Evolutionary conservation across 2,113 vertebrate genomes (phyloP).

Genomic region (Forbesichthys agassizii): DNA sequence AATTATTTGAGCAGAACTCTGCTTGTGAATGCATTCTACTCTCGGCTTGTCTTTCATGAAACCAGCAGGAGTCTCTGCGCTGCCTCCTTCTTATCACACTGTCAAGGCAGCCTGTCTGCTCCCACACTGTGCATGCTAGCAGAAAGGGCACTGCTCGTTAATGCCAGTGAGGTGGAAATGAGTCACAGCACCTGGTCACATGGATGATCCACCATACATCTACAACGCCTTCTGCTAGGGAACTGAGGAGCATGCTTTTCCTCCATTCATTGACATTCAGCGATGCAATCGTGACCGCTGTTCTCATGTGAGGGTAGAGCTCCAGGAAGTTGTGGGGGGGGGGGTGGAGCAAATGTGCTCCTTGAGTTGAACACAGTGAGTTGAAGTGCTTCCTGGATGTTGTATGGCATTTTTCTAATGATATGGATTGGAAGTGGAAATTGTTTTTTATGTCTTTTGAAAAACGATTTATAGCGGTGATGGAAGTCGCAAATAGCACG

Average conservation of each 20-base stretch:
- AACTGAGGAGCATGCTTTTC: slow-evolving; percentile 51
- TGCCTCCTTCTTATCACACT: slow-evolving; percentile 57
- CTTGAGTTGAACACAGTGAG: slow-evolving; percentile 1
- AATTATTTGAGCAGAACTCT: slow-evolving; percentile 53
- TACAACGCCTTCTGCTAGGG: slow-evolving; percentile 37
- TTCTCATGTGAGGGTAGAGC: slow-evolving; percentile 36
- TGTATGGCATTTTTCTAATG: too few species aligned
- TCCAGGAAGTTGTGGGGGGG: slow-evolving; percentile 19
- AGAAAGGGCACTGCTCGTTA: slow-evolving; percentile 71
- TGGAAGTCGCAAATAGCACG: not conserved
- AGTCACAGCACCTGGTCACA: slow-evolving; percentile 67
- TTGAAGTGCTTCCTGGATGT: not conserved
- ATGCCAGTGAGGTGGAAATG: slow-evolving; percentile 68
- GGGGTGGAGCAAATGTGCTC: slow-evolving; percentile 7
- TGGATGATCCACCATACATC: slow-evolving; percentile 47
- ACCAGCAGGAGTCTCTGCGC: slow-evolving; percentile 59
- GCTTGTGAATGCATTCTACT: slow-evolving; percentile 43
- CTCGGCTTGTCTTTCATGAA: slow-evolving; percentile 63
- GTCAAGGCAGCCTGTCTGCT: slow-evolving; percentile 56
- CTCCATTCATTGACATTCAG: slow-evolving; percentile 59
- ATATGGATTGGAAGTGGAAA: too few species aligned
- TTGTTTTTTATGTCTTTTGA: too few species aligned
- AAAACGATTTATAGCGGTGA: not conserved
- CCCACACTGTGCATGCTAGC: slow-evolving; percentile 53
- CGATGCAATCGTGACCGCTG: slow-evolving; percentile 42